Evolutionary conservation across 2,888 invertebrate species (phyloP).

Genomic region (Acrobasis repandana): DNA sequence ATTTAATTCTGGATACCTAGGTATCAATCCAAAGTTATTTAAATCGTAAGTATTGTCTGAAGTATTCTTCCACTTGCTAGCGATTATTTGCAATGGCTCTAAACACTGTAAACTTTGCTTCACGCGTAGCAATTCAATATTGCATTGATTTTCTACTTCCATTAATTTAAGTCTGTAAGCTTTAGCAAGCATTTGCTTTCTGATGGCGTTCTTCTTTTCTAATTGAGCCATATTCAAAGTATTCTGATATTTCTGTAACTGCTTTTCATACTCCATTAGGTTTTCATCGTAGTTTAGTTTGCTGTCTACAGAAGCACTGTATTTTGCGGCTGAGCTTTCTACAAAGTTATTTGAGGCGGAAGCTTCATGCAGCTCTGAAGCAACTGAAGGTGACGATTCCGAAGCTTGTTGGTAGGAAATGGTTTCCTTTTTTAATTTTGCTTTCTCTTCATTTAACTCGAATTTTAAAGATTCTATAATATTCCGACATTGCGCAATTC

Average conservation of each 20-base stretch:
- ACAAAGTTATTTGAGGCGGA: constrained; percentile 35
- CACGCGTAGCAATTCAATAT: constrained; percentile 69
- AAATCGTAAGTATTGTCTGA: constrained; percentile 52
- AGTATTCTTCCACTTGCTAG: constrained; percentile 63
- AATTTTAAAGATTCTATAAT: constrained; percentile 68
- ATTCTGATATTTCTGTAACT: constrained; percentile 70
- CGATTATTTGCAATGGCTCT: constrained; percentile 69
- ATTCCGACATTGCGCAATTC: constrained; percentile 66
- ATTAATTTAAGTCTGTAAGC: constrained; percentile 69
- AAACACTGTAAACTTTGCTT: constrained; percentile 75
- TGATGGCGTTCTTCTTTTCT: constrained; percentile 74
- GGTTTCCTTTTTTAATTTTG: constrained; percentile 55
- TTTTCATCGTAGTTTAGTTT: constrained; percentile 66
- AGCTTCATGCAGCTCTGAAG: constrained; percentile 29
- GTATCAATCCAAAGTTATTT: constrained; percentile 61
- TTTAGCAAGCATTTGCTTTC: constrained; percentile 75
- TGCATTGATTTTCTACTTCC: constrained; percentile 77
- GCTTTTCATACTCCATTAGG: constrained; percentile 72
- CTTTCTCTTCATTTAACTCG: constrained; percentile 67
- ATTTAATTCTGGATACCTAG: constrained; percentile 61
- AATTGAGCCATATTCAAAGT: constrained; percentile 72
- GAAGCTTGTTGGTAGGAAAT: constrained; percentile 33
- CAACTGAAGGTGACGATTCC: constrained; percentile 25
- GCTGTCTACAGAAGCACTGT: constrained; percentile 56
- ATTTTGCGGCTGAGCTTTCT: constrained; percentile 34